Percentiles rank a stretch among this genome's conserved stretches.
Conservation (phyloP, 2,888 invertebrate genomes). For the Drosophila merina region DNA sequence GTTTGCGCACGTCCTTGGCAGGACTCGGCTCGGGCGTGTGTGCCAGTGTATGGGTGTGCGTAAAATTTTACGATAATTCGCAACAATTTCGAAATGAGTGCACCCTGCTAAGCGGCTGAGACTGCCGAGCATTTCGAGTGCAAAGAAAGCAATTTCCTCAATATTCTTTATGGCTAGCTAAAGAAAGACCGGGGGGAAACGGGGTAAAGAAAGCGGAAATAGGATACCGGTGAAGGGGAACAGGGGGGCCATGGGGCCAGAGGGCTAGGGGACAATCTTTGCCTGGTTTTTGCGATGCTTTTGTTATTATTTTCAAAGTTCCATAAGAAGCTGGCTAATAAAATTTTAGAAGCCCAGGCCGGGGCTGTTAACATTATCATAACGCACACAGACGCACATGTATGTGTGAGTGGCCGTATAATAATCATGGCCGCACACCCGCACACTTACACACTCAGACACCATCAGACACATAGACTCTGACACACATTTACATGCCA, state of each 20-base stretch:
- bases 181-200: neutral
- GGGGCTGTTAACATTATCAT: slow-evolving; percentile 73
- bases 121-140: slow-evolving; percentile 58
- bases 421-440: slow-evolving; percentile 61
- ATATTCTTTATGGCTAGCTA: slow-evolving; percentile 65
- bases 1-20: slow-evolving; percentile 60
- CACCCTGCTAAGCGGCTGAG: slow-evolving; percentile 48
- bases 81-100: slow-evolving; percentile 74
- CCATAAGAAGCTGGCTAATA: slow-evolving; percentile 68
- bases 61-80: slow-evolving; percentile 77
- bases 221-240: neutral
- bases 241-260: neutral
- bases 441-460: too few species aligned
- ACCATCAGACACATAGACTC: slow-evolving; percentile 23
- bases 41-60: slow-evolving; percentile 47
- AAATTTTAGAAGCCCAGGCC: slow-evolving; percentile 69
- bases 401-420: slow-evolving; percentile 60
- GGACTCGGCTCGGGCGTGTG: neutral
- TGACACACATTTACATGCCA: slow-evolving; percentile 62
- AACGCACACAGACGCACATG: slow-evolving; percentile 52
- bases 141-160: slow-evolving; percentile 74
- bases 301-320: slow-evolving; percentile 74
- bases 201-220: neutral
- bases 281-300: slow-evolving; percentile 38
- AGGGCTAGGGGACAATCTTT: slow-evolving; percentile 43